Percentiles rank a stretch among this genome's conserved stretches.
Evolutionary conservation across 2,797 vertebrate genomes (phyloP).

Genomic region (Hippocampus kuda): DNA sequence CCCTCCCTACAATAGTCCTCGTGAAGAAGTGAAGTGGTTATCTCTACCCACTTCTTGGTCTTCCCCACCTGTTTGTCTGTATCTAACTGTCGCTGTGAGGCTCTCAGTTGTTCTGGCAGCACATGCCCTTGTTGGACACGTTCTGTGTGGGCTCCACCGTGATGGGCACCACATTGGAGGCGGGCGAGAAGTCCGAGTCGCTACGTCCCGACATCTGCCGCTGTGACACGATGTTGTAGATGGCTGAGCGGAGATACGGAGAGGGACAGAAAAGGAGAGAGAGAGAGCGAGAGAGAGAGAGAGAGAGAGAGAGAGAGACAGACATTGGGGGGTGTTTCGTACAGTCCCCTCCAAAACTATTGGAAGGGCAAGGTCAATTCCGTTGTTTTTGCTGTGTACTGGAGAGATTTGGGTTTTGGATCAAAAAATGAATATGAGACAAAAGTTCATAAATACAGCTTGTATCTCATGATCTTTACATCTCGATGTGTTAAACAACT

Average conservation of each 20-base stretch:
- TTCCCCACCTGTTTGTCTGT: constrained; percentile 7
- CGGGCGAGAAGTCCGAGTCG: constrained; percentile 70
- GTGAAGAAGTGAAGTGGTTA: constrained; percentile 16
- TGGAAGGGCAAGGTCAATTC: too few relatives aligned
- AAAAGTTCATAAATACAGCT: too few relatives aligned
- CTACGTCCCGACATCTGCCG: constrained; percentile 73
- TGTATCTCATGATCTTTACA: too few relatives aligned
- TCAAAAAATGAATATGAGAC: too few relatives aligned
- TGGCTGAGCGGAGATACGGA: constrained; percentile 55
- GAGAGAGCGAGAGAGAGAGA: too few relatives aligned
- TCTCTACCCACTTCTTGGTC: constrained; percentile 33
- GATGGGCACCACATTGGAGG: constrained; percentile 78
- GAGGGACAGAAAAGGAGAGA: too few relatives aligned
- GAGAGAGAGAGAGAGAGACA: background rate
- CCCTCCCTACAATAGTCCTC: constrained; percentile 12
- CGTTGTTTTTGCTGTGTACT: too few relatives aligned
- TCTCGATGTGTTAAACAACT: too few relatives aligned
- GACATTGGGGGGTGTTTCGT: background rate
- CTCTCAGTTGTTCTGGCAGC: constrained; percentile 81
- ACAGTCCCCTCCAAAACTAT: too few relatives aligned
- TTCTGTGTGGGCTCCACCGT: constrained; percentile 74
- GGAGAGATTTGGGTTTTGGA: too few relatives aligned
- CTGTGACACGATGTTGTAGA: constrained; percentile 82
- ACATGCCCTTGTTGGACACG: constrained; percentile 59
- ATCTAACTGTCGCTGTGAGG: background rate